Base-by-base conservation (phyloP, 1,140 invertebrate genomes). In the Sycophila sp. region DNA sequence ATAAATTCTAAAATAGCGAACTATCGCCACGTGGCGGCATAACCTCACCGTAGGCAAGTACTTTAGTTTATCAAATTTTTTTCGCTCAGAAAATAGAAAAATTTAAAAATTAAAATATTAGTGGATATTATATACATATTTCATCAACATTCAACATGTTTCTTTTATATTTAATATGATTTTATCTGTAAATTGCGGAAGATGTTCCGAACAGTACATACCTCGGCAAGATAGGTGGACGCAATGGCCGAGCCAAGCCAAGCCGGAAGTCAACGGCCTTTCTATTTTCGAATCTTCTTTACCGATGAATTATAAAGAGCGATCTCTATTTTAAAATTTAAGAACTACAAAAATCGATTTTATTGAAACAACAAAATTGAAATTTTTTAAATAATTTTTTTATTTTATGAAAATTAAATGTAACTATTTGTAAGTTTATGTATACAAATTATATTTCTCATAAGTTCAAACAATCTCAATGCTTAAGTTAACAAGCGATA, bases 21-120 rank as follows among this genome's bases (percentile, higher is more conserved):
- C 13, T 30, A 4, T 58, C 19, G 59, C 47, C 69, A 71, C 69
- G 69, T 71, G 69, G 40, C 26, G 8, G 0, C 45, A 60, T 71
- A 71, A 71, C 69, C 69, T 71, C 22, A n/a, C n/a, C n/a, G n/a
- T n/a, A n/a, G n/a, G n/a, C n/a, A n/a, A n/a, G n/a, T n/a, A n/a
- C n/a, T n/a, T n/a, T n/a, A n/a, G n/a, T n/a, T n/a, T n/a, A n/a
- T n/a, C n/a, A 34, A 59, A 38, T 22, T 17, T 4, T 47, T 0
- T 24, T 8, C 13, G n/a, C n/a, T n/a, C n/a, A n/a, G n/a, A n/a
- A n/a, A n/a, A n/a, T 45, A 17, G 17, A 32, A 4, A 13, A 30
- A 47, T 60, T 17, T 28, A 19, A 45, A 3, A 2, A 19, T 36
- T 11, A 30, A 32, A 62, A 15, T 47, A 24, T 45, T 30, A 32